Evolutionary conservation across 2,797 vertebrate genomes (phyloP).

Genomic region (Okamejei kenojei): DNA sequence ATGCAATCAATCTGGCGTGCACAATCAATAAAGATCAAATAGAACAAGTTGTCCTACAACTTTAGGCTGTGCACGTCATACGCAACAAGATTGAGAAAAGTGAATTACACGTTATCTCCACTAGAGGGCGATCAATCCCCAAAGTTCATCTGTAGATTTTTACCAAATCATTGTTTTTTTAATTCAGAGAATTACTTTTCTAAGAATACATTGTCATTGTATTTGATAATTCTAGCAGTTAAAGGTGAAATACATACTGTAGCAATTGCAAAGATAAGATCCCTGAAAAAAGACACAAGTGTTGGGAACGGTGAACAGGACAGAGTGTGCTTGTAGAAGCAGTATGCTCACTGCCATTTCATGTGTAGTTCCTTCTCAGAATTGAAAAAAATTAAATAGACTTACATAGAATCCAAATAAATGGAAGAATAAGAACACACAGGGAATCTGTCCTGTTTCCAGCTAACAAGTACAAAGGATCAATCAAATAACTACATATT

Average conservation of each 20-base stretch:
- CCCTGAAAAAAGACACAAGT: neutral
- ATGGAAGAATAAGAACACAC: neutral
- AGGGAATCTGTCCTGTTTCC: too few species aligned
- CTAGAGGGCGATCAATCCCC: neutral
- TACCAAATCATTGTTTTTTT: neutral
- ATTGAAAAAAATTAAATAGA: neutral
- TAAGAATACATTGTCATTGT: neutral
- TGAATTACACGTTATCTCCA: too few species aligned
- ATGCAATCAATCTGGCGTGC: neutral
- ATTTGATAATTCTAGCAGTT: neutral
- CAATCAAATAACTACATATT: neutral
- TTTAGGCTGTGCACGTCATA: too few species aligned
- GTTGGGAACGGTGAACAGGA: neutral
- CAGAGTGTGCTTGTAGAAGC: neutral
- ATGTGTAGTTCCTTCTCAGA: neutral
- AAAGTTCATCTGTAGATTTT: neutral
- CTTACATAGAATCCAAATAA: neutral
- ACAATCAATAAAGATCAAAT: too few species aligned
- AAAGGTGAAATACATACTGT: too few species aligned
- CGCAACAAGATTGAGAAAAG: too few species aligned
- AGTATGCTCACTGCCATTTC: neutral
- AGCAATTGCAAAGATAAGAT: neutral
- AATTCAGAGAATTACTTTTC: neutral
- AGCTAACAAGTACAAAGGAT: neutral
- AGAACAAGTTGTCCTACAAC: too few species aligned